These are phyloP conservation scores for Polymixis lichenea DNA, from an alignment of 2,888 invertebrate species.

Conservation along the genomic window DNA sequence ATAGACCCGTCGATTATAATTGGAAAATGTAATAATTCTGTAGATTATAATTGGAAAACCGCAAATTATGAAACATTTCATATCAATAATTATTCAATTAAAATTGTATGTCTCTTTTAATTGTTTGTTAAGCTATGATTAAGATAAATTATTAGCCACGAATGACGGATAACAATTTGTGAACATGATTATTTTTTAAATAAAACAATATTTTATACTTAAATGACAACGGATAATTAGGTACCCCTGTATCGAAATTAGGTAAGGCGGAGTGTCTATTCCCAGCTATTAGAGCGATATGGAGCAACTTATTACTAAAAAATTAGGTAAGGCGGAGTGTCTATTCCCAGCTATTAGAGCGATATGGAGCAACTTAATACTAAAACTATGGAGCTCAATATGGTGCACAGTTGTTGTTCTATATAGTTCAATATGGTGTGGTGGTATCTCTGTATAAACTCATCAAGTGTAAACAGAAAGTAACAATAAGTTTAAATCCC, in stretches of 20 bases:
- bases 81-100: conserved; percentile 12
- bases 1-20: background rate
- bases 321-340: background rate
- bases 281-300: background rate
- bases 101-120: conserved; percentile 9
- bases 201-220: background rate
- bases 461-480: too few species aligned
- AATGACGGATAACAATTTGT: background rate
- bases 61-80: background rate
- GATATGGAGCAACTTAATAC: background rate
- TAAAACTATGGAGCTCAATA: background rate
- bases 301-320: background rate
- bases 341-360: background rate
- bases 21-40: background rate
- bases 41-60: background rate
- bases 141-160: conserved; percentile 1
- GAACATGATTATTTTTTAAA: background rate
- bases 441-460: too few species aligned
- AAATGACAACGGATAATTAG: background rate
- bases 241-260: background rate
- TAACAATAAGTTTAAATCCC: too few species aligned
- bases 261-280: background rate
- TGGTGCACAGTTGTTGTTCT: background rate
- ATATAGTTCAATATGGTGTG: background rate
- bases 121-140: conserved; percentile 1